Base-by-base conservation (phyloP, 2,888 invertebrate species). In the Drosophila fulvimacula region DNA sequence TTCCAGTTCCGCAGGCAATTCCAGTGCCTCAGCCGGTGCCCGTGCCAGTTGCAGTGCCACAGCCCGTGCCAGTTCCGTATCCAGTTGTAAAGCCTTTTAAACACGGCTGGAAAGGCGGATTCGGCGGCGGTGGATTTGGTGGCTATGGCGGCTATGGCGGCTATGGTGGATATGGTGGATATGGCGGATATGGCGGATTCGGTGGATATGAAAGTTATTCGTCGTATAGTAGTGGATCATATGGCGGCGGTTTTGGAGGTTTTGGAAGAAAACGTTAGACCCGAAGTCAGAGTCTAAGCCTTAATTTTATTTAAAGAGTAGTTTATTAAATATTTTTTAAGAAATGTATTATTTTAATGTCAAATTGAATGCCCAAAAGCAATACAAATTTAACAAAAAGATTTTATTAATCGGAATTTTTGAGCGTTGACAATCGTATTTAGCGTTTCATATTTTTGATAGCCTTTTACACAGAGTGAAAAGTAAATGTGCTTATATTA, bases 21-120 rank as follows among this genome's bases (percentile, higher is more conserved):
- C 74, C 88, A 7, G 80, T 85, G 15, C 73, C 88, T 2, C 73
- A 76, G 27, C 82, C 75, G 1, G 36, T 76, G 2, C 71, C 68
- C 15, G 75, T 73, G 13, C 75, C 82, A 10, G 56, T 81, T 13
- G 73, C 69, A 24, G 82, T 82, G 21, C 75, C 74, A 3, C 79
- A 69, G 24, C 75, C 68, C 6, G 69, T 78, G 27, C 65, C 76
- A 1, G 56, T 87, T 44, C 73, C 87, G 9, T 67, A 81, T 13
- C 72, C 82, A 24, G 61, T 76, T 21, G 58, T 60, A 1, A 79
- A 67, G 41, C 81, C 81, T 4, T 69, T 79, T 5, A 88, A 85
- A 7, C 74, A 79, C 36, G 89, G 90, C 24, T 85, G 81, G 73
- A 89, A 88, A 51, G 82, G 85, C 2, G 76, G 76, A 11, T 55